phyloP scores from a whole-genome alignment of 2,113 vertebrate species.

The Istiophorus platypterus region DNA sequence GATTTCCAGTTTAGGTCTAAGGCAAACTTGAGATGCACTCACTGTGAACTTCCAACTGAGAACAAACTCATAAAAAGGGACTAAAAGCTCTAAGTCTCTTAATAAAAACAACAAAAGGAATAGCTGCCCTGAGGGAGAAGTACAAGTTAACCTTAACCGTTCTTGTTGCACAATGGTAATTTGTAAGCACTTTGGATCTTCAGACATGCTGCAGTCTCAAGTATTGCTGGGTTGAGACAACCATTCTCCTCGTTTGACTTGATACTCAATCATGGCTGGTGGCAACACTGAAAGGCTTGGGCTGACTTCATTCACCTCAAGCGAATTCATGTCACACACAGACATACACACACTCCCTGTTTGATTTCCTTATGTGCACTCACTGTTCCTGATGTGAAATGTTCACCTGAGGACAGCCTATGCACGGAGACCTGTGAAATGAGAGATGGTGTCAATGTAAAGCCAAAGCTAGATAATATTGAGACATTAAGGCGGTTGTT shows the following conservation, averaged over 20 bases:
- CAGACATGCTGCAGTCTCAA: constrained; percentile 64
- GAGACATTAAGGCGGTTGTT: too few species aligned
- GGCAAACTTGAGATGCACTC: constrained; percentile 80
- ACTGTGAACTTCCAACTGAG: constrained; percentile 58
- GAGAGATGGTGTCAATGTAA: background rate
- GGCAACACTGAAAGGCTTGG: constrained; percentile 77
- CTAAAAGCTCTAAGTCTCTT: constrained; percentile 47
- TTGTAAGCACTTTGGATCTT: constrained; percentile 82
- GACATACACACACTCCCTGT: constrained; percentile 16
- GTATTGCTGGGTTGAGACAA: constrained; percentile 63
- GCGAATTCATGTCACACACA: constrained; percentile 19
- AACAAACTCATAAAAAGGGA: constrained; percentile 54
- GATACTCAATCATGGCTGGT: constrained; percentile 39
- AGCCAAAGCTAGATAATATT: background rate
- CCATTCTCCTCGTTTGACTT: constrained; percentile 32
- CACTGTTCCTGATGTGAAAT: constrained; percentile 34
- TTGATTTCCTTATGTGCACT: constrained; percentile 54
- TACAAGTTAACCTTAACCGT: constrained; percentile 48
- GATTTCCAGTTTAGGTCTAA: constrained; percentile 79
- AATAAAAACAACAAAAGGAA: constrained; percentile 34
- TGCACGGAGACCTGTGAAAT: constrained; percentile 77
- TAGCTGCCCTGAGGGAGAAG: constrained; percentile 79
- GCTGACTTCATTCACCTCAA: constrained; percentile 75
- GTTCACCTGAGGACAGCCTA: constrained; percentile 53
- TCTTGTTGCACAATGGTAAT: constrained; percentile 59